phyloP scores from a whole-genome alignment of 1,140 invertebrate genomes.

The Sycophila sp. region DNA sequence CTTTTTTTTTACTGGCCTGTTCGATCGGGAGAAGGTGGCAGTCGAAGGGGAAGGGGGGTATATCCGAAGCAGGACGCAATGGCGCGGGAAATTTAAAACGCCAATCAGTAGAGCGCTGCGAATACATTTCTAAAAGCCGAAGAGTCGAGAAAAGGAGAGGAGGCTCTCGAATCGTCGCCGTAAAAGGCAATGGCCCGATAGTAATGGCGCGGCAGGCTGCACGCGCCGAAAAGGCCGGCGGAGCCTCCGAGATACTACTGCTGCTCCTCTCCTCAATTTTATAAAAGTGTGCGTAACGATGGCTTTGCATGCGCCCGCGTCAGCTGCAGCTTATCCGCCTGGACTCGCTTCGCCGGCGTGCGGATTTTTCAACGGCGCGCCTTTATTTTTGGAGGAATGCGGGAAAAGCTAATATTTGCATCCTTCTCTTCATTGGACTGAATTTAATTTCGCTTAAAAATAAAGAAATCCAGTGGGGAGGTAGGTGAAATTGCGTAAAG shows the following conservation, averaged over 20 bases:
- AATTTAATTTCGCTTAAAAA: no score
- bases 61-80: slow-evolving; percentile 41
- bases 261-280: slow-evolving; percentile 20
- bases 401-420: no score
- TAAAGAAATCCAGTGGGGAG: no score
- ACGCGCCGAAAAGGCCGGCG: slow-evolving; percentile 15
- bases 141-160: background rate
- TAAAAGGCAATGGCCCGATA: slow-evolving; percentile 59
- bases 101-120: slow-evolving; percentile 57
- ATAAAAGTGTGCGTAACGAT: slow-evolving; percentile 11
- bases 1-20: no score
- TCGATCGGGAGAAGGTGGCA: slow-evolving; percentile 3
- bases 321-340: background rate
- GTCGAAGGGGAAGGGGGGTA: no score
- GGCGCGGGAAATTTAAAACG: slow-evolving; percentile 60
- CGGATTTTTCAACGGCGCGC: no score
- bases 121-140: slow-evolving; percentile 44
- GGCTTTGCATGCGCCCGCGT: background rate
- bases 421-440: no score
- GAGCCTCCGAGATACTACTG: background rate
- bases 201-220: slow-evolving; percentile 47
- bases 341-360: background rate
- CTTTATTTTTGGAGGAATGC: no score
- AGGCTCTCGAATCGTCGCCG: slow-evolving; percentile 47
- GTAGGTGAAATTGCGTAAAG: no score